These are phyloP conservation scores for Cordilura impudica DNA, from an alignment of 2,888 invertebrate genomes.

Conservation along the genomic window DNA sequence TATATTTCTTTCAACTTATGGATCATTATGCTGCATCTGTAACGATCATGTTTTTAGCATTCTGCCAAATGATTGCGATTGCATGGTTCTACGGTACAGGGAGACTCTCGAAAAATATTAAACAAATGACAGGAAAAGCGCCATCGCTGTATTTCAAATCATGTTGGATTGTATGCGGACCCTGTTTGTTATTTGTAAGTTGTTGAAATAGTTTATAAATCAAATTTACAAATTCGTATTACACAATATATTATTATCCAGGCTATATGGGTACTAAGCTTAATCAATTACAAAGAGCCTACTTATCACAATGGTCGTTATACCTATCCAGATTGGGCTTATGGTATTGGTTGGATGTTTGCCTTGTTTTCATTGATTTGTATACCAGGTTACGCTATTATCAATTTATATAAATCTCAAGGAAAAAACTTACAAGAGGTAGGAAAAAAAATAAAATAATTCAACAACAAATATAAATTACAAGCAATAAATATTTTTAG, in stretches of 20 bases:
- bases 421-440: conserved; percentile 87
- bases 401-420: conserved; percentile 84
- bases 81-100: conserved; percentile 95
- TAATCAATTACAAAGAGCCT: conserved; percentile 92
- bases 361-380: conserved; percentile 89
- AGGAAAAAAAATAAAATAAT: conserved; percentile 61
- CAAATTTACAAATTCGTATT: not conserved
- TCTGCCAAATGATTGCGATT: conserved; percentile 94
- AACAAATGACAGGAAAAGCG: conserved; percentile 91
- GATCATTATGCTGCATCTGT: conserved; percentile 96
- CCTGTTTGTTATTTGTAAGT: conserved; percentile 85
- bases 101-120: conserved; percentile 88
- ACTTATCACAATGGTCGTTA: conserved; percentile 89
- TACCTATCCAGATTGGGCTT: conserved; percentile 90
- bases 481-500: conserved; percentile 77
- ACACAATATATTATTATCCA: conserved; percentile 77
- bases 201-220: not conserved
- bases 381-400: conserved; percentile 89
- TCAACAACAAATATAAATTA: no score
- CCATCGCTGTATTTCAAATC: conserved; percentile 90
- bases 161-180: conserved; percentile 91
- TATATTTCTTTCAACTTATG: conserved; percentile 93
- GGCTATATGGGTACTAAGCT: conserved; percentile 91
- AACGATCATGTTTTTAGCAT: conserved; percentile 93
- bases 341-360: conserved; percentile 89